Base-by-base conservation (phyloP, 2,888 invertebrate genomes). In the Seira ritae region DNA sequence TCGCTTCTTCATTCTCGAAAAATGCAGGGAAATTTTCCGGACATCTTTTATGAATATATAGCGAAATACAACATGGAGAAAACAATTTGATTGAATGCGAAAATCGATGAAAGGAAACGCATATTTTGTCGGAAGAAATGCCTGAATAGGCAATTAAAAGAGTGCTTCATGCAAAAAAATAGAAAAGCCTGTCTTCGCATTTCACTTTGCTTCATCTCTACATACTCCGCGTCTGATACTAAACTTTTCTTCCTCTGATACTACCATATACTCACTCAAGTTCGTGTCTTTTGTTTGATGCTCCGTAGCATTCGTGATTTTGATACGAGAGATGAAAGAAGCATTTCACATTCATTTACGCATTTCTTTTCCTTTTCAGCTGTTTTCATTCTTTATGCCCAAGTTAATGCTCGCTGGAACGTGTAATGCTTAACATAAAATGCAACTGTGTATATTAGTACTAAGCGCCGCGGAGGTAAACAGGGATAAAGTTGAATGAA, bases 271-370 rank as follows among this genome's bases (percentile, higher is more conserved):
- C n/a, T n/a, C n/a, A n/a, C n/a, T n/a, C n/a, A n/a, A n/a, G n/a
- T n/a, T 31, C 31, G 31, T 31, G 2, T 31, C 31, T 31, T 31
- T n/a, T n/a, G 50, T 50, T n/a, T 50, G 50, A 50, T 12, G 50
- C 50, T 50, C 50, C n/a, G n/a, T n/a, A n/a, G 17, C 3, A 2
- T 15, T 15, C 50, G 50, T 50, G 50, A 50, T 50, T 50, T 31
- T 55, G 68, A n/a, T 24, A 60, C n/a, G n/a, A 76, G 65, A 76
- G 76, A 76, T 76, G 55, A 76, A 75, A 68, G 24, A 55, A 76
- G 15, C 37, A 37, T 46, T 42, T 68, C 50, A 68, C 62, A 17
- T 55, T 31, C 62, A 37, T 62, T 62, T 17, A 72, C 62, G 37
- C 72, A 31, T 72, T 62, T 50, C 72, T 50, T 62, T 20, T 17